These are phyloP conservation scores for Harpalus rufipes DNA, from an alignment of 2,888 invertebrate genomes.

Conservation along the genomic window DNA sequence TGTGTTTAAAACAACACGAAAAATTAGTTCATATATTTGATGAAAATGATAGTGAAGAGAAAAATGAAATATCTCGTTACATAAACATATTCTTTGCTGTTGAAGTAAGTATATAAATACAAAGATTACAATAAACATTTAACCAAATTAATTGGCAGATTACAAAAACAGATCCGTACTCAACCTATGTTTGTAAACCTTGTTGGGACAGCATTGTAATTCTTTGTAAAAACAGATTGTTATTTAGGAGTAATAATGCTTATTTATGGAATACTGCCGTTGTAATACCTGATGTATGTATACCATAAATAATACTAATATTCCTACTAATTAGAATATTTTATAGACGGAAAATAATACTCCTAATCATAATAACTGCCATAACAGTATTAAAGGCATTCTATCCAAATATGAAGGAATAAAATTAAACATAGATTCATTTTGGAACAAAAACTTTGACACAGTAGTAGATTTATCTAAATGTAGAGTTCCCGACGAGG, in stretches of 20 bases:
- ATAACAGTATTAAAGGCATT: conserved; percentile 40
- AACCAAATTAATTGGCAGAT: conserved; percentile 21
- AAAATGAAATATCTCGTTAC: conserved; percentile 44
- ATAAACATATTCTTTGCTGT: conserved; percentile 58
- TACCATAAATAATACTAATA: not conserved
- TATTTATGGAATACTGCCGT: conserved; percentile 7
- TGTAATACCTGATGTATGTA: not conserved
- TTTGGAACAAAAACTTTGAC: conserved; percentile 47
- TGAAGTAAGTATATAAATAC: conserved; percentile 38
- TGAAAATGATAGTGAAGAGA: conserved; percentile 11
- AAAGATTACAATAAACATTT: not conserved
- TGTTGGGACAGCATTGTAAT: conserved; percentile 40
- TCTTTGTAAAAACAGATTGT: conserved; percentile 31
- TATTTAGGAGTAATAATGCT: conserved; percentile 45
- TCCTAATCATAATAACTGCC: conserved; percentile 5
- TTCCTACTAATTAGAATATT: not conserved
- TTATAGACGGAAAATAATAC: not conserved
- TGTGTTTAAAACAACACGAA: conserved; percentile 48
- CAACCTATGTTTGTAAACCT: conserved; percentile 49
- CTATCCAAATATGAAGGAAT: conserved; percentile 26
- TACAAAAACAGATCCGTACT: conserved; percentile 50
- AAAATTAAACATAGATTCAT: conserved; percentile 28
- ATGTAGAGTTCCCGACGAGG: conserved; percentile 22
- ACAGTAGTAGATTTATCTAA: conserved; percentile 42
- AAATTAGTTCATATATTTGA: conserved; percentile 43